phyloP scores from a whole-genome alignment of 2,888 invertebrate species.

The Galeopsomyia nigrocyanea region DNA sequence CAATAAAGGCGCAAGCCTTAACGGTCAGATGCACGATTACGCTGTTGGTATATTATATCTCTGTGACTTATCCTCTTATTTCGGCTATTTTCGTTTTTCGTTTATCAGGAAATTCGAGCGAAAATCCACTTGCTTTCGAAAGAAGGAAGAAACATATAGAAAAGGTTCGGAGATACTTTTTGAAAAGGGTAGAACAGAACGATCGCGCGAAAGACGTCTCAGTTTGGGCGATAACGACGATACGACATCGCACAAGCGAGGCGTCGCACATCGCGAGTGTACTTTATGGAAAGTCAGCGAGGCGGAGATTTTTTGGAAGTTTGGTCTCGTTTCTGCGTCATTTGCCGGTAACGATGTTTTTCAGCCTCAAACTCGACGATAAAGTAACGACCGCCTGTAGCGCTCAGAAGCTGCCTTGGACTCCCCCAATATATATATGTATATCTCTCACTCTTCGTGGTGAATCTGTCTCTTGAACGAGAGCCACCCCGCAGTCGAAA shows the following conservation, averaged over 20 bases:
- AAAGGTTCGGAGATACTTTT: too few relatives aligned
- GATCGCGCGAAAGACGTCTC: too few relatives aligned
- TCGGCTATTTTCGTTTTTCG: constrained; percentile 9
- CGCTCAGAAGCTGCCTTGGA: not conserved
- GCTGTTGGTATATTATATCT: not conserved
- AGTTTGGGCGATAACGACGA: too few relatives aligned
- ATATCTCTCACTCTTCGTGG: not conserved
- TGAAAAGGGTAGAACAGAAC: too few relatives aligned
- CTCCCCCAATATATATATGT: not conserved
- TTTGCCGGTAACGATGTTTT: constrained; percentile 45
- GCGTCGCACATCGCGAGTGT: too few relatives aligned
- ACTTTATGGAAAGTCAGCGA: too few relatives aligned
- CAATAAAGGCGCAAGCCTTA: constrained; percentile 20
- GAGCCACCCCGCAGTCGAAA: constrained; percentile 15
- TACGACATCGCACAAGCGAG: too few relatives aligned
- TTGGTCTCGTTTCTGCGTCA: constrained; percentile 39
- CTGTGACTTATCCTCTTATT: not conserved
- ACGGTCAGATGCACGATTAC: constrained; percentile 3
- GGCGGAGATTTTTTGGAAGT: too few relatives aligned
- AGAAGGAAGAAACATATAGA: too few relatives aligned
- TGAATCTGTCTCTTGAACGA: not conserved
- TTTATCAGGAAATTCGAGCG: not conserved
- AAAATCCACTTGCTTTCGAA: too few relatives aligned
- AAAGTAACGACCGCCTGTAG: constrained; percentile 42
- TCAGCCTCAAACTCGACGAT: constrained; percentile 33